Evolutionary conservation across 2,797 vertebrate genomes (phyloP), one percentile per base, ranked within the genome.

Genomic region (Natrix natrix): DNA sequence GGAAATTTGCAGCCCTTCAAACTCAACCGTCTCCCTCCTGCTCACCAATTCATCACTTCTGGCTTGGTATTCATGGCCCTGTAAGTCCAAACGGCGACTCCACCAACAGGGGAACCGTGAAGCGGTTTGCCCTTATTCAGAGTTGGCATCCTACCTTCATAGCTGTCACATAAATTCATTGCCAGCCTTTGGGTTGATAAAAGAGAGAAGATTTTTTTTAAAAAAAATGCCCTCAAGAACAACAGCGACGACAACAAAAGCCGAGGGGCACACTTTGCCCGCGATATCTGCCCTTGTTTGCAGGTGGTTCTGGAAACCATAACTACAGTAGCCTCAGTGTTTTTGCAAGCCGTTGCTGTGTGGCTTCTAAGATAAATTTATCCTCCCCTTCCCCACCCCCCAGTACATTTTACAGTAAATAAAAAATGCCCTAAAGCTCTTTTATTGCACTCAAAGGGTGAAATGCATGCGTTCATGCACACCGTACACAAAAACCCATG

Each of bases 131-230:
- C 94, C 89, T 96, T 97, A 98, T 98, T 98, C 97, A 98, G 95
- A 91, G 95, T 96, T 97, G 98, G 98, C 97, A 97, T 96, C 98
- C 97, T 97, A 96, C 96, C 96, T 98, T 97, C 97, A 98, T 98
- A 98, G 98, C 97, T 98, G 98, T 98, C 98, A 98, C 97, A 97
- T 98, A 98, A 98, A 98, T 98, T 98, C 97, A 97, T 96, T 96
- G 95, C 95, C 0, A 0, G 94, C 91, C 94, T 89, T 93, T 93
- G 90, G 89, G 94, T 94, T 95, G 92, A 94, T 94, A 97, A 97
- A 95, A 93, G 94, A 92, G 93, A 96, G 94, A 95, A 86, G 93
- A 94, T 89, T 96, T 93, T 78, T 78, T 94, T 95, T 92, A 97
- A 93, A 93, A 92, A 93, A 93, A 92, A 89, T 54, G 88, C 28